phyloP scores from a whole-genome alignment of 2,797 vertebrate genomes.

The Hybognathus amarus region DNA sequence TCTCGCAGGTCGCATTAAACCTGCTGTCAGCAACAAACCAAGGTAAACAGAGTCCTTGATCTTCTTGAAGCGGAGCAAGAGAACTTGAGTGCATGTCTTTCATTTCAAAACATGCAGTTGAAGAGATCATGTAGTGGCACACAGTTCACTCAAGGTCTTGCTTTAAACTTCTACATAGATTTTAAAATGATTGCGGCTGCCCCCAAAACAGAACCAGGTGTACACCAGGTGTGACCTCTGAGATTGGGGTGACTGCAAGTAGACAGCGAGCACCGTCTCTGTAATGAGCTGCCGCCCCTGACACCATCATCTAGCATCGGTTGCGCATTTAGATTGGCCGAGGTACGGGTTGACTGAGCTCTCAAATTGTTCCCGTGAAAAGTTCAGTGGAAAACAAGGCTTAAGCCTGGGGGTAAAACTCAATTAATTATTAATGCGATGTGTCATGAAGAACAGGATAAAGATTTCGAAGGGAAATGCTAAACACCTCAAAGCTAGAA shows the following conservation, averaged over 20 bases:
- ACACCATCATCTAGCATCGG: constrained; percentile 53
- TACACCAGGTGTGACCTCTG: constrained; percentile 57
- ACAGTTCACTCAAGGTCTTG: constrained; percentile 63
- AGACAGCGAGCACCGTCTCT: constrained; percentile 65
- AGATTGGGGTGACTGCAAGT: constrained; percentile 64
- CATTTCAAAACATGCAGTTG: constrained; percentile 59
- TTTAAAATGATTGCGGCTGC: constrained; percentile 70
- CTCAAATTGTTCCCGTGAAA: constrained; percentile 51
- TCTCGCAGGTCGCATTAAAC: constrained; percentile 38
- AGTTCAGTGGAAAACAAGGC: constrained; percentile 46
- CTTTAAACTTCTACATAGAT: constrained; percentile 75
- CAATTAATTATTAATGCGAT: constrained; percentile 52
- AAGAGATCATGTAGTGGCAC: constrained; percentile 62
- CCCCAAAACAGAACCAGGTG: constrained; percentile 72
- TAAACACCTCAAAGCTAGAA: constrained; percentile 41
- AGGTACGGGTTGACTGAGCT: constrained; percentile 29
- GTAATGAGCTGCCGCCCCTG: constrained; percentile 61
- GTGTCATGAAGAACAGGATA: constrained; percentile 52
- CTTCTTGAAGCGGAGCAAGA: constrained; percentile 48
- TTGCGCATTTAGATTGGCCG: constrained; percentile 52
- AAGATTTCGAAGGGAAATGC: constrained; percentile 39
- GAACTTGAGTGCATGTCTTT: constrained; percentile 59
- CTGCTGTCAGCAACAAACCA: constrained; percentile 31
- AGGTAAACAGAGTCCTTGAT: constrained; percentile 44
- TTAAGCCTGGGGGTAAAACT: constrained; percentile 38